A percentile compares a stretch with the other conserved stretches of the same genome.
phyloP scores from a whole-genome alignment of 1,140 invertebrate genomes.

The Micrasema minimum region DNA sequence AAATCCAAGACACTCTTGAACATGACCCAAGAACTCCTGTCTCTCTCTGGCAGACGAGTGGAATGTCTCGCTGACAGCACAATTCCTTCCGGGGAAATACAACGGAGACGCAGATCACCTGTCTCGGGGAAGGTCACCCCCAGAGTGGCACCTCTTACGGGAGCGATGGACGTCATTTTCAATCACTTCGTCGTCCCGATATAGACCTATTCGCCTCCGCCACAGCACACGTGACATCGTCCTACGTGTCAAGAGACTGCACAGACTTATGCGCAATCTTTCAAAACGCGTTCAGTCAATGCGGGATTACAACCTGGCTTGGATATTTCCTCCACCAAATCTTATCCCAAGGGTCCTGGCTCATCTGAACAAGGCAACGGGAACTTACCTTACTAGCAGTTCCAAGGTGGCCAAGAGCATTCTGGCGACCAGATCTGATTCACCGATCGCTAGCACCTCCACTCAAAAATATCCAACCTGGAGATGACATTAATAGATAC shows the following conservation, averaged over 20 bases:
- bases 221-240: slow-evolving; percentile 53
- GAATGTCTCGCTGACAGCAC: slow-evolving; percentile 48
- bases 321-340: slow-evolving; percentile 52
- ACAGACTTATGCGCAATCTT: slow-evolving; percentile 55
- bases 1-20: slow-evolving; percentile 49
- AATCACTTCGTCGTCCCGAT: slow-evolving; percentile 52
- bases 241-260: slow-evolving; percentile 55
- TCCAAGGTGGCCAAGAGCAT: not conserved
- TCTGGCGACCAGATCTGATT: not conserved
- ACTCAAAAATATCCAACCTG: slow-evolving; percentile 47
- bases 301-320: slow-evolving; percentile 55
- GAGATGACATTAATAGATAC: not conserved
- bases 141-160: not conserved
- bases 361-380: not conserved
- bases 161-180: slow-evolving; percentile 38
- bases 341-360: not conserved
- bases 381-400: not conserved
- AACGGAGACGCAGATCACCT: not conserved
- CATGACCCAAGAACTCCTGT: slow-evolving; percentile 49
- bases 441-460: too few species aligned
- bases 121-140: not conserved
- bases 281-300: slow-evolving; percentile 57
- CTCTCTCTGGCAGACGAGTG: slow-evolving; percentile 48
- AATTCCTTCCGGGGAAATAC: slow-evolving; percentile 39
- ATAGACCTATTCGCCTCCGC: slow-evolving; percentile 57